Base-by-base conservation (phyloP, 2,888 invertebrate genomes). In the Tenodera sinensis region DNA sequence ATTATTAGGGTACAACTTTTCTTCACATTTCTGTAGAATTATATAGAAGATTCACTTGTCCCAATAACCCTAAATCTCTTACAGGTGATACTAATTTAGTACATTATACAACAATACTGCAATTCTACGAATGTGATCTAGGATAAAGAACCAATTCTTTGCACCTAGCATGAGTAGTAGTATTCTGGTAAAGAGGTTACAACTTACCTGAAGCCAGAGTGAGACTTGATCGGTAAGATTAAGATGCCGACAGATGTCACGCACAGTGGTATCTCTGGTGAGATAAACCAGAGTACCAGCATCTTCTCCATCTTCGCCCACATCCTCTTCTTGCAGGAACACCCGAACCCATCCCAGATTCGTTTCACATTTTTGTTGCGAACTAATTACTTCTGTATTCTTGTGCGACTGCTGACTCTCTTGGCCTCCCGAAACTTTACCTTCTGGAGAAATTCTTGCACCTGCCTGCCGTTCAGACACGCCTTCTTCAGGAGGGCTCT, bases 261-360 rank as follows among this genome's bases (percentile, higher is more conserved):
- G 93, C 84, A 95, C 95, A 90, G 94, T 95, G 25, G 95, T 95
- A 85, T 95, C 95, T 30, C 94, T 94, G 91, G 95, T 95, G 87
- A 95, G 93, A 89, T 95, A 94, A 91, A 95, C 94, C 92, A 95
- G 95, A 91, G 95, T 94, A 89, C 95, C 95, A 90, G 95, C 94
- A 91, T 95, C 93, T 28, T 93, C 91, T 85, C 93, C 93, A 92
- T 93, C 94, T 81, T 94, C 94, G 91, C 94, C 54, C 15, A 20
- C 20, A 54, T 71, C 54, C 54, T 86, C 93, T 54, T 94, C 94
- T 89, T 95, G 95, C 90, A 95, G 95, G 92, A 95, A 95, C 90
- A 96, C 94, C 87, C 96, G 93, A 90, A 96, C 94, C 95, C 96
- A 96, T 89, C 95, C 95, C 91, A 27, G 42, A 9, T 8, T 34